Evolutionary conservation across 1,140 invertebrate species (phyloP).

Genomic region (Procambarus clarkii): DNA sequence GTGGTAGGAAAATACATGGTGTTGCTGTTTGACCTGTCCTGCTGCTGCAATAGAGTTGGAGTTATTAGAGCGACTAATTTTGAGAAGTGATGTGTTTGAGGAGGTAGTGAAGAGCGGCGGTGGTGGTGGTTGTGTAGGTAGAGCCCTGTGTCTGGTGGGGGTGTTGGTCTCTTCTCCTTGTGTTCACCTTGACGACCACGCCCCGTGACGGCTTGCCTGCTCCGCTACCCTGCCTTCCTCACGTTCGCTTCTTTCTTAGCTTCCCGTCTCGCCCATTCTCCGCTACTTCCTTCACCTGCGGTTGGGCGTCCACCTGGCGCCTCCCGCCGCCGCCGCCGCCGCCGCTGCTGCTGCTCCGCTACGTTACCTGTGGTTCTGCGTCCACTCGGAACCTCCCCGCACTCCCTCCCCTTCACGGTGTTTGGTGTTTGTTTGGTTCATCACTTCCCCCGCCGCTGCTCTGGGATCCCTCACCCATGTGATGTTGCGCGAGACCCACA

Average conservation of each 20-base stretch:
- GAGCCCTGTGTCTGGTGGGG: conserved; percentile 34
- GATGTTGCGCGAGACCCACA: no score
- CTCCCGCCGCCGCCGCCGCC: not conserved
- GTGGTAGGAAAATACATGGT: no score
- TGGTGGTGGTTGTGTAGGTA: not conserved
- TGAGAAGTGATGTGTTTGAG: not conserved
- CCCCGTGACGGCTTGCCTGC: conserved; percentile 69
- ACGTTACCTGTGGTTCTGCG: not conserved
- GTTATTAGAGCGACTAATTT: no score
- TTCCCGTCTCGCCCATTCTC: not conserved
- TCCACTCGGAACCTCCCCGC: not conserved
- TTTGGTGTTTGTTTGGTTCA: not conserved
- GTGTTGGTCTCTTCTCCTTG: conserved; percentile 69
- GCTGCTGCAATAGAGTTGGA: no score
- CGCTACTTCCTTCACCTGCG: not conserved
- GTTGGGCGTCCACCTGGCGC: not conserved
- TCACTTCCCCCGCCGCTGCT: not conserved
- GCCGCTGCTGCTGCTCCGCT: not conserved
- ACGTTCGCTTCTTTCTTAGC: conserved; percentile 6
- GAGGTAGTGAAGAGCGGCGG: not conserved
- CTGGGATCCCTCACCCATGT: no score
- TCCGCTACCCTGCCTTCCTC: conserved; percentile 54
- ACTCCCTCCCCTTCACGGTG: not conserved
- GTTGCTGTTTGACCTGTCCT: no score
- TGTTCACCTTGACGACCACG: conserved; percentile 68